A percentile compares a stretch with the other conserved stretches of the same genome.
These are phyloP conservation scores for Phyllopteryx taeniolatus DNA, from an alignment of 2,113 vertebrate genomes.

Conservation along the genomic window DNA sequence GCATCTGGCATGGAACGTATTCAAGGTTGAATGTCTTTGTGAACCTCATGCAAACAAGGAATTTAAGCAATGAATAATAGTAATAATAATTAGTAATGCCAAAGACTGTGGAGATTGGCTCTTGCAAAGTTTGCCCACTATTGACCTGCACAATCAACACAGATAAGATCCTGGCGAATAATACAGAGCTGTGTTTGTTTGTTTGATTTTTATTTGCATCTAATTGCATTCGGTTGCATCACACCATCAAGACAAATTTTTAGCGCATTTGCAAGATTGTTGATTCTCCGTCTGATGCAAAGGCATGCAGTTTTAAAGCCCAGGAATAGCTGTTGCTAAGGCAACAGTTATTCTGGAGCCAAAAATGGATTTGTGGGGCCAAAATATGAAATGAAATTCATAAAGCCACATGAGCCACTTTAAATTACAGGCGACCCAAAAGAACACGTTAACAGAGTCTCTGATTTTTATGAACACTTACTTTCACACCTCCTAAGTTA, in stretches of 20 bases:
- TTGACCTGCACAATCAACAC: slow-evolving; percentile 42
- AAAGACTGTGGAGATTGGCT: slow-evolving; percentile 39
- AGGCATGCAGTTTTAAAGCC: slow-evolving; percentile 48
- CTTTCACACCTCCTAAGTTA: background rate
- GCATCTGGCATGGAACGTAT: slow-evolving; percentile 54
- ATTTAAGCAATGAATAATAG: slow-evolving; percentile 56
- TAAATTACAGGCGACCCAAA: slow-evolving; percentile 25
- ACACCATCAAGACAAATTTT: slow-evolving; percentile 60
- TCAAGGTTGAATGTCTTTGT: slow-evolving; percentile 46
- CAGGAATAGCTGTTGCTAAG: slow-evolving; percentile 59
- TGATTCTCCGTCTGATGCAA: slow-evolving; percentile 48
- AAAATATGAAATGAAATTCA: slow-evolving; percentile 40
- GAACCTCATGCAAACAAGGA: slow-evolving; percentile 31
- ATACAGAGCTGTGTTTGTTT: slow-evolving; percentile 17
- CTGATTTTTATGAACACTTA: slow-evolving; percentile 4
- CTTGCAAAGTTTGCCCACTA: slow-evolving; percentile 22
- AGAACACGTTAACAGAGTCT: slow-evolving; percentile 1
- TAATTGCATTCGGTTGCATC: slow-evolving; percentile 66
- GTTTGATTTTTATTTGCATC: slow-evolving; percentile 38
- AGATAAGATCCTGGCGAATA: slow-evolving; percentile 8
- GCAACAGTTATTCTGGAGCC: slow-evolving; percentile 57
- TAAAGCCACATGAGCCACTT: slow-evolving; percentile 22
- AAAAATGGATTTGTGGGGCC: slow-evolving; percentile 50
- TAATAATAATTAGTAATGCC: slow-evolving; percentile 36
- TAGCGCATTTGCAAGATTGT: slow-evolving; percentile 53